phyloP scores from a whole-genome alignment of 2,888 invertebrate species.

The Dascillus cervinus region DNA sequence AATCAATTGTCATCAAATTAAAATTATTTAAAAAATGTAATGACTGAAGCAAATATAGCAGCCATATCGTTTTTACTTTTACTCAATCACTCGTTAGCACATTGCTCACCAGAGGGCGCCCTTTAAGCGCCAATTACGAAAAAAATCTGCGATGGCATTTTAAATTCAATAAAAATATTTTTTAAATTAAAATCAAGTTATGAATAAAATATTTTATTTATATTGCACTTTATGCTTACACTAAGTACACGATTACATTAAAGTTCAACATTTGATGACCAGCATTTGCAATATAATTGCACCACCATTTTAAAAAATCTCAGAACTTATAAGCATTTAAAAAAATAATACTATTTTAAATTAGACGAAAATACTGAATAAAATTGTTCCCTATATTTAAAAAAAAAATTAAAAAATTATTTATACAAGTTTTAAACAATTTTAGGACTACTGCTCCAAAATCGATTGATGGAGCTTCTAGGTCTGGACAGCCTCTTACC shows the following conservation, averaged over 20 bases:
- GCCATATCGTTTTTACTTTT: conserved; percentile 24
- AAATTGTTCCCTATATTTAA: too few relatives aligned
- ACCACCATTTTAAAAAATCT: too few relatives aligned
- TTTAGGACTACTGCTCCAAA: conserved; percentile 43
- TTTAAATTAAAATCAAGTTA: conserved; percentile 1
- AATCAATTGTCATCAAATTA: conserved; percentile 13
- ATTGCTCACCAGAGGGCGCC: conserved; percentile 14
- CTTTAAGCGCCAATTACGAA: conserved; percentile 9
- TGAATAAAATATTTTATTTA: conserved; percentile 3
- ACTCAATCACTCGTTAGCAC: conserved; percentile 7
- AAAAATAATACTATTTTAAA: too few relatives aligned
- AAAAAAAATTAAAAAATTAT: too few relatives aligned
- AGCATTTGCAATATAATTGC: too few relatives aligned
- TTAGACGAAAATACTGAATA: too few relatives aligned
- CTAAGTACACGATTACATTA: too few relatives aligned
- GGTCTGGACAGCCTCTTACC: conserved; percentile 58
- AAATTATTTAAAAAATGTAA: conserved; percentile 22
- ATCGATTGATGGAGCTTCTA: conserved; percentile 32
- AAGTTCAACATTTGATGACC: too few relatives aligned
- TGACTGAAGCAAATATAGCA: conserved; percentile 28
- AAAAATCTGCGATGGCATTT: not conserved
- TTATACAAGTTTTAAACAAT: conserved; percentile 12
- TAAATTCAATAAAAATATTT: not conserved
- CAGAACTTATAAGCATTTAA: too few relatives aligned
- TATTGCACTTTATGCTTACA: too few relatives aligned